A percentile compares a stretch with the other conserved stretches of the same genome.
Conservation (phyloP, 1,140 invertebrate genomes). For the Marisa cornuarietis region DNA sequence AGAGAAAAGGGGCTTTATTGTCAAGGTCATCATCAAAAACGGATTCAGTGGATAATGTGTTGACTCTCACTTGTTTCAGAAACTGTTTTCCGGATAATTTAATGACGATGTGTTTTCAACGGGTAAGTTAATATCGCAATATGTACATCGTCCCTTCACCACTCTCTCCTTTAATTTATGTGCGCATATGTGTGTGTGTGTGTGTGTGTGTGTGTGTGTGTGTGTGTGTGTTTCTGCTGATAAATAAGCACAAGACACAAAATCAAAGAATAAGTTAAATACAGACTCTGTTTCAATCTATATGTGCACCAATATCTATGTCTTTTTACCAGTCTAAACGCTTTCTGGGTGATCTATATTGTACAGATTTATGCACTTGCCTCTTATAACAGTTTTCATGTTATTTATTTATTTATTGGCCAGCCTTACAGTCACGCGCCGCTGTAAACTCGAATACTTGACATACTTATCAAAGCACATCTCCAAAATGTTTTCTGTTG, state of each 20-base stretch:
- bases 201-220: constrained; percentile 1
- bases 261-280: too few species aligned
- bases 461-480: too few species aligned
- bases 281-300: background rate
- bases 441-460: too few species aligned
- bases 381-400: too few species aligned
- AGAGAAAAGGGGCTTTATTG: too few species aligned
- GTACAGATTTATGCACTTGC: too few species aligned
- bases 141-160: background rate
- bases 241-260: too few species aligned
- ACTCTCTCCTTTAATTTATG: background rate
- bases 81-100: constrained; percentile 48
- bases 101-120: constrained; percentile 37
- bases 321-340: background rate
- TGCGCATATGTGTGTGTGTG: background rate
- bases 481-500: too few species aligned
- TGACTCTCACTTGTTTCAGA: constrained; percentile 30
- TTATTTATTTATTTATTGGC: too few species aligned
- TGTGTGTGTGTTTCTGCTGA: constrained; percentile 1
- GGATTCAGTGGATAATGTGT: background rate
- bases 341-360: too few species aligned
- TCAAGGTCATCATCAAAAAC: too few species aligned
- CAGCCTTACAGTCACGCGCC: too few species aligned
- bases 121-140: constrained; percentile 30
- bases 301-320: background rate